Conservation (phyloP, 2,888 invertebrate genomes). For the Nephrocerus scutellatus region DNA sequence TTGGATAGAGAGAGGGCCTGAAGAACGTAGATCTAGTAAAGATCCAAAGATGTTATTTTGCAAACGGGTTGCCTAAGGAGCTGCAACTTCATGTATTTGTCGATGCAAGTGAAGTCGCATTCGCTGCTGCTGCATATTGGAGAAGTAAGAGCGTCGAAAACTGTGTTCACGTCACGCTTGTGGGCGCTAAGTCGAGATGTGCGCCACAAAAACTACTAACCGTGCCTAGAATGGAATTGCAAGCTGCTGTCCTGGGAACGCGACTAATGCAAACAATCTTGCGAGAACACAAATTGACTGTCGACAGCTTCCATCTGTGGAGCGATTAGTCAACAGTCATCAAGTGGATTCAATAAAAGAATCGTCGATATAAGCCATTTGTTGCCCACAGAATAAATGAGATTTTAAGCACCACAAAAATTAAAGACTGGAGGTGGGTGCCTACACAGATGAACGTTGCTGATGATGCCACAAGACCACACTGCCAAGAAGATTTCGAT, state of each 20-base stretch:
- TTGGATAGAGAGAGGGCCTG: conserved; percentile 1
- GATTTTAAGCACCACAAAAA: not conserved
- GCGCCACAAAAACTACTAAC: conserved; percentile 1
- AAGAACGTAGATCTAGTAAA: not conserved
- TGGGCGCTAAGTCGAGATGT: conserved; percentile 6
- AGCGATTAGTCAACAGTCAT: no score
- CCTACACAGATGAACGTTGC: conserved; percentile 6
- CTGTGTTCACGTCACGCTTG: conserved; percentile 6
- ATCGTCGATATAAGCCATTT: no score
- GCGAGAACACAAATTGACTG: no score
- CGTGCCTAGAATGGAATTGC: conserved; percentile 3
- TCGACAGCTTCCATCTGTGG: no score
- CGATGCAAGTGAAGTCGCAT: conserved; percentile 13
- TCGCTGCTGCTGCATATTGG: conserved; percentile 9
- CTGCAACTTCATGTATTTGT: conserved; percentile 7
- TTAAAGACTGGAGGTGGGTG: conserved; percentile 20
- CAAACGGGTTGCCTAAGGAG: not conserved
- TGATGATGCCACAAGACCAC: conserved; percentile 9
- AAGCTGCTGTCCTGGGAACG: no score
- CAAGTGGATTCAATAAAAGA: no score
- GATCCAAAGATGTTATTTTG: not conserved
- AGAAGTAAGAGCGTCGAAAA: conserved; percentile 3
- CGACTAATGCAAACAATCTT: no score
- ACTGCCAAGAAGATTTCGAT: not conserved
- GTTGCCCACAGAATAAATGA: conserved; percentile 1